phyloP scores from a whole-genome alignment of 2,113 vertebrate species.

The Spheniscus mendiculus region DNA sequence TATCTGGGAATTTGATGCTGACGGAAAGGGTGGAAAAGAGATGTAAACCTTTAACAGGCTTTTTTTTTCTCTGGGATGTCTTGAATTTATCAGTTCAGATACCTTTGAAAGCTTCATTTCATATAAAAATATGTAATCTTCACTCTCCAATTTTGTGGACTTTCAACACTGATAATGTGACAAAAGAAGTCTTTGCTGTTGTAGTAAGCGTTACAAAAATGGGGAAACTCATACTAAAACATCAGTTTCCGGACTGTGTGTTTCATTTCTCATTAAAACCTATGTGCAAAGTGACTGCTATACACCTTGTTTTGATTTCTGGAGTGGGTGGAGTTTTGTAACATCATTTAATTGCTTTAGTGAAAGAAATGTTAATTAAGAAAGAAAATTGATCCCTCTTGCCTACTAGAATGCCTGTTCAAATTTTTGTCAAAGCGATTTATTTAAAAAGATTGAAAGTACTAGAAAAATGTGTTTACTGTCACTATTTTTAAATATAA shows the following conservation, averaged over 20 bases:
- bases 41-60: not conserved
- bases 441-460: not conserved
- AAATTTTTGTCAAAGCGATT: not conserved
- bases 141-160: not conserved
- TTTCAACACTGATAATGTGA: not conserved
- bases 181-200: not conserved
- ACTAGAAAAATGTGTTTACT: not conserved
- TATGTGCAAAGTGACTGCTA: not conserved
- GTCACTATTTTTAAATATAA: not conserved
- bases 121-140: not conserved
- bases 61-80: not conserved
- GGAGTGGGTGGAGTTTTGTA: not conserved
- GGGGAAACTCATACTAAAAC: not conserved
- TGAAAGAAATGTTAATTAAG: not conserved
- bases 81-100: not conserved
- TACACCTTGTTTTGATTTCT: not conserved
- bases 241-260: not conserved
- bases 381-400: not conserved
- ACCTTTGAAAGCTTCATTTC: not conserved
- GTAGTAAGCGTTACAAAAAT: not conserved
- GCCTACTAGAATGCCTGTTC: not conserved
- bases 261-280: not conserved
- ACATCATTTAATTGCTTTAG: not conserved
- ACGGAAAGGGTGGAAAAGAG: not conserved
- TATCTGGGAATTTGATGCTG: not conserved